These are phyloP conservation scores for Puffinus mauretanicus DNA, from an alignment of 2,113 vertebrate genomes.

Conservation along the genomic window DNA sequence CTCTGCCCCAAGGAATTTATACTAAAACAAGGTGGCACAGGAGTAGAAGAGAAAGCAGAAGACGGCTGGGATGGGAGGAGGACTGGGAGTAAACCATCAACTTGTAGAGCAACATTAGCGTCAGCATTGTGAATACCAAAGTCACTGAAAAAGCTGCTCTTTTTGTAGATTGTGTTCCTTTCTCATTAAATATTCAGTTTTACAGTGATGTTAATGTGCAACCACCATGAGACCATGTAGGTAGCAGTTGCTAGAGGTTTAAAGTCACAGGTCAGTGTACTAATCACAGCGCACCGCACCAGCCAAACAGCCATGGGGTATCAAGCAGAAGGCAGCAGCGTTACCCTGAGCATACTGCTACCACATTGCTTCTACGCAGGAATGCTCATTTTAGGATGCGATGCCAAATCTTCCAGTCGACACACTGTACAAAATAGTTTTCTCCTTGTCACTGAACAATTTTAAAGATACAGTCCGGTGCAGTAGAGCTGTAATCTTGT, in stretches of 20 bases:
- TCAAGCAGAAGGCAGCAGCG: background rate
- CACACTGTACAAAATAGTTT: background rate
- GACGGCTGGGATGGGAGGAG: background rate
- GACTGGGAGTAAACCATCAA: background rate
- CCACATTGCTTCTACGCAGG: background rate
- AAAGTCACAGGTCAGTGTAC: background rate
- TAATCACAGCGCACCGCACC: background rate
- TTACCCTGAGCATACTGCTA: background rate
- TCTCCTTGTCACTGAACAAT: background rate
- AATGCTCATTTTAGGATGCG: background rate
- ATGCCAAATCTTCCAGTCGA: background rate
- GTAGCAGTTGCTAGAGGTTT: conserved; percentile 29
- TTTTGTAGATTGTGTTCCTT: background rate
- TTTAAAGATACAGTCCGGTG: background rate
- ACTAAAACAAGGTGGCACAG: background rate
- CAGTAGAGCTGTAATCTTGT: conserved; percentile 14
- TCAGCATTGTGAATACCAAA: background rate
- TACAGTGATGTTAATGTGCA: background rate
- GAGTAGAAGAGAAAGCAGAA: background rate
- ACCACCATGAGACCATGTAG: background rate
- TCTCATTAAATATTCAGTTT: background rate
- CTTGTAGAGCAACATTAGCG: background rate
- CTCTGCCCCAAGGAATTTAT: background rate
- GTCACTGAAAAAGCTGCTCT: background rate
- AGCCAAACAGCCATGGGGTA: background rate